Evolutionary conservation across 2,888 invertebrate genomes (phyloP), one percentile per base, ranked within the genome.

Genomic region (Stictocephala bisonia): DNA sequence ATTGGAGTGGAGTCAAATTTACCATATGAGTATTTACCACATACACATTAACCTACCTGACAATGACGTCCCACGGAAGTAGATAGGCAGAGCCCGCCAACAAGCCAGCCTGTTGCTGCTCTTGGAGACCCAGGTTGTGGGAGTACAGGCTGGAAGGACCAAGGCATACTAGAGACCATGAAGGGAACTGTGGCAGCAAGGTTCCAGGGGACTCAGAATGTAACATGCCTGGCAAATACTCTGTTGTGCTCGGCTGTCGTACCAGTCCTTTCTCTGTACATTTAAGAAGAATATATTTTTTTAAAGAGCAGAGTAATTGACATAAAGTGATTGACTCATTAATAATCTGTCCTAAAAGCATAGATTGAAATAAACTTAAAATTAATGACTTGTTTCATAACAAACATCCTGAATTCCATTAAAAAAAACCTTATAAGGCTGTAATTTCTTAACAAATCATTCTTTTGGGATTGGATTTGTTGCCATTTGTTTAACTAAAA

Each of bases 81-180:
- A 99, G 86, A 82, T 93, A 97, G 82, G 96, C 96, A 58, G 96
- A 93, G 70, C 95, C 94, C 58, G 92, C 90, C 72, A 96, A 86
- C 84, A 98, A 94, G 2, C 97, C 97, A 0, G 95, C 94, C 84
- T 96, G 95, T 80, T 90, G 87, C 48, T 78, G 77, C 27, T 73
- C 73, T 44, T 93, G 90, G 70, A 97, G 85, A 0, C 96, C 96
- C 73, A 91, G 87, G 82, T 90, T 91, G 83, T 97, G 96, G 58
- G 94, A 94, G 85, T 99, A 99, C 27, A 95, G 86, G 71, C 93
- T 94, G 48, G 95, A 94, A 0, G 95, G 91, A 0, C 98, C 99
- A 6, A 97, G 87, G 82, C 95, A 96, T 35, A 94, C 89, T 67
- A 99, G 86, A 7, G 94, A 92, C 80, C 80, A 80, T 24, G 80